Base-by-base conservation (phyloP, 2,888 invertebrate genomes). In the Nemoura dubitans region DNA sequence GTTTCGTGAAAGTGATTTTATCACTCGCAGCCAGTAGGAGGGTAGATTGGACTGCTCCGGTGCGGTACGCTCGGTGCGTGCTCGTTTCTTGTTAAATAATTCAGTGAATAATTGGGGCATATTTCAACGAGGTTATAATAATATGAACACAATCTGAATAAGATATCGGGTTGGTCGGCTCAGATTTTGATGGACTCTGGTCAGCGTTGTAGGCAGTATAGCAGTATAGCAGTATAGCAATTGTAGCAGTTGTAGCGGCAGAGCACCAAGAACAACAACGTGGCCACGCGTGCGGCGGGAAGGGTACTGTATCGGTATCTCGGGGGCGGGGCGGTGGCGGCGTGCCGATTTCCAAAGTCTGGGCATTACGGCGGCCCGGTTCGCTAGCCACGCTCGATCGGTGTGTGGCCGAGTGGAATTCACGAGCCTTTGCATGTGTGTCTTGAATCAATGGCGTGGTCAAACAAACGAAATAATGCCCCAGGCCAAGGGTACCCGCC, bases 1-100 rank as follows among this genome's bases (percentile, higher is more conserved):
- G 59, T 59, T 59, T 59, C 59, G 14, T 59, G 59, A 59, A 59
- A 59, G 59, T 59, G 59, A 59, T 59, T 59, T 59, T 59, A 59
- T 59, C 59, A 59, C 10, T 14, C 21, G 16, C 21, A 1, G 59
- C 59, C 3, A 14, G 3, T 7, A 21, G 10, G 59, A 59, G 59
- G 59, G 59, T 59, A 59, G 59, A 59, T 59, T 59, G 59, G 59
- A 59, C 59, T 59, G 59, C 6, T 59, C 59, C 59, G 59, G 59
- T 59, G 10, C 59, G 10, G 36, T 36, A 10, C 36, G n/a, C n/a
- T n/a, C n/a, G 59, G 59, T 59, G 59, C 59, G 59, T 59, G 59
- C 59, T 59, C 78, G 25, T 27, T 78, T 78, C 78, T 26, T 78
- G 26, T 26, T 78, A 27, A 78, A 78, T 78, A 78, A 78, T 78